Conservation (phyloP, 2,888 invertebrate species). For the Hirtodrosophila histrioides region DNA sequence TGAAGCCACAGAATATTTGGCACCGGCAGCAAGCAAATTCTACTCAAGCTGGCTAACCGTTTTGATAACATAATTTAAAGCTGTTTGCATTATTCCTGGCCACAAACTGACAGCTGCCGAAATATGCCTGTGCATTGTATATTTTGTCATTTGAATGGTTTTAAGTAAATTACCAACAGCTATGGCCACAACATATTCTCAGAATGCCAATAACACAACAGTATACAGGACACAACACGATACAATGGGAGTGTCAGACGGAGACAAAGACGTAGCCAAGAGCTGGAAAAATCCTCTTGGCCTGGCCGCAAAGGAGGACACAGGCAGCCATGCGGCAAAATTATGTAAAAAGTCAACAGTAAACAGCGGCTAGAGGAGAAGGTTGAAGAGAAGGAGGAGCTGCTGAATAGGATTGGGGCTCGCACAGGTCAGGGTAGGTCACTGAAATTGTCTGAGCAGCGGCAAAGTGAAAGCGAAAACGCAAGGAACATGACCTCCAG, state of each 20-base stretch:
- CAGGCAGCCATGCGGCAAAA: constrained; percentile 70
- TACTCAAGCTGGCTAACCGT: constrained; percentile 30
- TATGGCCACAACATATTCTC: constrained; percentile 49
- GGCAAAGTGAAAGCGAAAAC: constrained; percentile 62
- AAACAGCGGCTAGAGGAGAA: constrained; percentile 37
- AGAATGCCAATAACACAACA: constrained; percentile 50
- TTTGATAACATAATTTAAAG: constrained; percentile 60
- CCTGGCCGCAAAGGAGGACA: constrained; percentile 51
- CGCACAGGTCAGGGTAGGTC: constrained; percentile 34
- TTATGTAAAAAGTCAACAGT: constrained; percentile 75
- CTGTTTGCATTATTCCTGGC: constrained; percentile 23
- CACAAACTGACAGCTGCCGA: constrained; percentile 2
- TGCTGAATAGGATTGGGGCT: background rate
- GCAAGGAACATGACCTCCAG: constrained; percentile 63
- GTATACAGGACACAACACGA: background rate
- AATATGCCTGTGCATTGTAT: constrained; percentile 22
- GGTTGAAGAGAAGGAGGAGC: background rate
- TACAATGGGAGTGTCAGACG: constrained; percentile 20
- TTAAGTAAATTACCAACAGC: constrained; percentile 71
- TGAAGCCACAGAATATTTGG: constrained; percentile 14
- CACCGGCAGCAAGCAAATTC: constrained; percentile 4
- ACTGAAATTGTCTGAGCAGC: constrained; percentile 64
- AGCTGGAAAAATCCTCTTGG: constrained; percentile 27
- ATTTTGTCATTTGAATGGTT: constrained; percentile 60
- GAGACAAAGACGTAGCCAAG: constrained; percentile 20